A percentile compares a stretch with the other conserved stretches of the same genome.
phyloP scores from a whole-genome alignment of 2,888 invertebrate species.

The Diadegma fenestrale region DNA sequence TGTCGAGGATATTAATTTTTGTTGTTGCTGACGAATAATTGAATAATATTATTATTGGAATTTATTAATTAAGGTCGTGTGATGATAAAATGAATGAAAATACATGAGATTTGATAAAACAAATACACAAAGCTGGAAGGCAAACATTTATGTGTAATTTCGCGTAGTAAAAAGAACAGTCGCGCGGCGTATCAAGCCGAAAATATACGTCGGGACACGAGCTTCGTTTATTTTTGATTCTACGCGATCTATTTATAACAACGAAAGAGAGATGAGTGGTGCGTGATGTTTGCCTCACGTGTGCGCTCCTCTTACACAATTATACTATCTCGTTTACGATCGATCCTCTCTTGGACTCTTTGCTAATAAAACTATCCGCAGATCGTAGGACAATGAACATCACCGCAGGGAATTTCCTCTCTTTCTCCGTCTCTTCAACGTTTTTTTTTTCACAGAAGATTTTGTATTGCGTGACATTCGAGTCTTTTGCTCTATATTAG shows the following conservation, averaged over 20 bases:
- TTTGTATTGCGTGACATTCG: slow-evolving; percentile 17
- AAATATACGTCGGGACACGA: slow-evolving; percentile 57
- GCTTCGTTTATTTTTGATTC: slow-evolving; percentile 64
- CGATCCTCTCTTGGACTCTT: slow-evolving; percentile 4
- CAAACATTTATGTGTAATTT: slow-evolving; percentile 14
- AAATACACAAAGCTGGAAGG: slow-evolving; percentile 2
- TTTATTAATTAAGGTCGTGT: background rate
- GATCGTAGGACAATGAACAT: slow-evolving; percentile 20
- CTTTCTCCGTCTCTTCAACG: background rate
- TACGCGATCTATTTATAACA: slow-evolving; percentile 61
- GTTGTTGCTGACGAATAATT: background rate
- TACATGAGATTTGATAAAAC: background rate
- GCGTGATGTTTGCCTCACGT: slow-evolving; percentile 49
- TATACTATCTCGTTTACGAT: slow-evolving; percentile 51
- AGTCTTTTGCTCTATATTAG: background rate
- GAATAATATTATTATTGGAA: background rate
- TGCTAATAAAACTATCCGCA: background rate
- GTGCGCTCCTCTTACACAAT: slow-evolving; percentile 47
- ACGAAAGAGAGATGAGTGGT: slow-evolving; percentile 43
- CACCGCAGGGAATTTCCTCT: slow-evolving; percentile 1
- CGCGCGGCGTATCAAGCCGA: slow-evolving; percentile 24
- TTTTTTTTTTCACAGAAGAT: background rate
- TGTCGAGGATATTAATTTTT: background rate
- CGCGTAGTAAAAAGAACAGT: background rate
- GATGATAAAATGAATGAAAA: background rate